A percentile compares a stretch with the other conserved stretches of the same genome.
Conservation (phyloP, 2,888 invertebrate species). For the Keiferia lycopersicella region DNA sequence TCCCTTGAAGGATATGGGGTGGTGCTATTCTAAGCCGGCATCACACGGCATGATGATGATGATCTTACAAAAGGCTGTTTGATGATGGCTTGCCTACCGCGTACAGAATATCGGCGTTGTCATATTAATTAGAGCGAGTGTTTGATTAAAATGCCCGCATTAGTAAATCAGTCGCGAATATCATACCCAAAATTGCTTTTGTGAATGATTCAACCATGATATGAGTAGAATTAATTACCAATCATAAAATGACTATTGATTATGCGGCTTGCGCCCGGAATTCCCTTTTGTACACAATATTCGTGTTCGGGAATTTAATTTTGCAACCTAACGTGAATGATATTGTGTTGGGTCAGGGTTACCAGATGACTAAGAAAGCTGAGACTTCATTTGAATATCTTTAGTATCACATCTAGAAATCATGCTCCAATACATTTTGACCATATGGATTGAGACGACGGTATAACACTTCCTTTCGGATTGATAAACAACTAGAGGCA, state of each 20-base stretch:
- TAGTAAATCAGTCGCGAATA: slow-evolving; percentile 32
- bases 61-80: neutral
- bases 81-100: neutral
- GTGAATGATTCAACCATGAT: slow-evolving; percentile 34
- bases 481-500: no score
- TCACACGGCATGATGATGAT: no score
- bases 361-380: no score
- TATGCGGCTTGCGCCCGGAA: slow-evolving; percentile 2
- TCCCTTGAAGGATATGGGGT: no score
- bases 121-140: slow-evolving; percentile 31
- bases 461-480: no score
- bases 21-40: no score
- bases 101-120: neutral
- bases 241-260: slow-evolving; percentile 21
- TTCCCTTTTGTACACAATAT: neutral
- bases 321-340: slow-evolving; percentile 6
- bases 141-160: slow-evolving; percentile 51
- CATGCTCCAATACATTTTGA: no score
- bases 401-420: no score
- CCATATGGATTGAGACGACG: no score
- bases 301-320: neutral
- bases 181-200: slow-evolving; percentile 33
- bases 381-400: no score
- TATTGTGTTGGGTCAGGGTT: neutral
- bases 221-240: slow-evolving; percentile 32